Conservation (phyloP, 2,113 vertebrate species). For the Trematocara unimaculatum region DNA sequence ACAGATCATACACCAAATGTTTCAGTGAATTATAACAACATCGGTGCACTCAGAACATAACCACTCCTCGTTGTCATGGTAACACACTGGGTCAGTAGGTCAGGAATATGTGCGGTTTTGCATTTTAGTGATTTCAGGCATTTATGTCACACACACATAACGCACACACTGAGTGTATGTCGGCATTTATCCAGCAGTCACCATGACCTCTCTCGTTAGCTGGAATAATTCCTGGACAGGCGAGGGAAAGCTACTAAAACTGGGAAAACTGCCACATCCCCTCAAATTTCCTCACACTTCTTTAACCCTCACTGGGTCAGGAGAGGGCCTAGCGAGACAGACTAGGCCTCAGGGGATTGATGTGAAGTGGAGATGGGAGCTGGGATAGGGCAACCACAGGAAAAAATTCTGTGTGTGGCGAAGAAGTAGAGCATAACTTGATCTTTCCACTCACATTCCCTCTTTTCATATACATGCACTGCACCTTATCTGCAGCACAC, state of each 20-base stretch:
- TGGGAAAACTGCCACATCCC: slow-evolving; percentile 28
- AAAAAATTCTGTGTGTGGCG: not conserved
- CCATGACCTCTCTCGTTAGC: slow-evolving; percentile 9
- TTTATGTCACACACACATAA: not conserved
- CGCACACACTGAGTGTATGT: not conserved
- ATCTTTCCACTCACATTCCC: not conserved
- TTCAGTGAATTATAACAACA: slow-evolving; percentile 9
- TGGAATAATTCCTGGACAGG: slow-evolving; percentile 15
- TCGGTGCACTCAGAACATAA: not conserved
- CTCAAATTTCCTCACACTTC: slow-evolving; percentile 26
- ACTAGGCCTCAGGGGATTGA: slow-evolving; percentile 6
- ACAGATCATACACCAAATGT: not conserved
- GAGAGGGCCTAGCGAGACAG: not conserved
- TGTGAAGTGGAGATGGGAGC: not conserved
- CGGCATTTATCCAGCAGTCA: not conserved
- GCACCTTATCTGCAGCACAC: not conserved
- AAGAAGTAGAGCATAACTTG: slow-evolving; percentile 16
- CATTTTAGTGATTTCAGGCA: slow-evolving; percentile 10
- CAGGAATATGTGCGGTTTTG: not conserved
- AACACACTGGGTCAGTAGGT: slow-evolving; percentile 28
- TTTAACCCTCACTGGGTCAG: slow-evolving; percentile 30
- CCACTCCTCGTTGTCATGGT: not conserved
- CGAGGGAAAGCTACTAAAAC: not conserved
- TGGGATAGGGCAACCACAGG: not conserved
- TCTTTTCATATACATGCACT: not conserved